phyloP scores from a whole-genome alignment of 92 coral and sea anemone species.

The Isaurus tuberculatus region DNA sequence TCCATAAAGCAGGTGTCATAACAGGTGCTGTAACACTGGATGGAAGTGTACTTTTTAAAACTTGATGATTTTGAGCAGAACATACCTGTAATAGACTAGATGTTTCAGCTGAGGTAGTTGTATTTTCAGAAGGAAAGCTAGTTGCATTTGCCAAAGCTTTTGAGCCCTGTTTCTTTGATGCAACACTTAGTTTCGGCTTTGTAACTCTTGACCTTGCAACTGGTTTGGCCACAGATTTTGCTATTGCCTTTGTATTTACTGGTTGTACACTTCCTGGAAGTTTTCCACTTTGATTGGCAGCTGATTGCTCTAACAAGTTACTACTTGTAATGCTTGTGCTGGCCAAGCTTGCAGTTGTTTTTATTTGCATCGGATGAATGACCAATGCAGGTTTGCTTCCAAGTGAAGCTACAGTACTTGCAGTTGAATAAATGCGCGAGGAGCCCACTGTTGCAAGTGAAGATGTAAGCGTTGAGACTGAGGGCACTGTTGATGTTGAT shows the following conservation, averaged over 20 bases:
- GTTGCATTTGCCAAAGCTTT: slow-evolving; percentile 20
- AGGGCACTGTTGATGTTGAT: background rate
- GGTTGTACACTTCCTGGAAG: background rate
- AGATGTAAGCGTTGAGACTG: background rate
- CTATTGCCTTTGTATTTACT: slow-evolving; percentile 47
- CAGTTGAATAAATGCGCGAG: background rate
- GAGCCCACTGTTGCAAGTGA: background rate
- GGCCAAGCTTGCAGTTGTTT: background rate
- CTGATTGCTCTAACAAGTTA: background rate
- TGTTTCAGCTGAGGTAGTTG: background rate
- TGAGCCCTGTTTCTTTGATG: slow-evolving; percentile 69
- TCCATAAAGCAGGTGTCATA: slow-evolving; percentile 41
- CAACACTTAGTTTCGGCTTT: slow-evolving; percentile 35
- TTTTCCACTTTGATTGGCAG: slow-evolving; percentile 2
- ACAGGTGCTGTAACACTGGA: slow-evolving; percentile 40
- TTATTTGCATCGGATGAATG: background rate
- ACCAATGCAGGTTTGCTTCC: background rate
- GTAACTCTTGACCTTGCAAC: slow-evolving; percentile 36
- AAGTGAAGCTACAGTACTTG: slow-evolving; percentile 1
- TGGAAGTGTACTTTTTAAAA: slow-evolving; percentile 13
- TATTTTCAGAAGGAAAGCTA: slow-evolving; percentile 10
- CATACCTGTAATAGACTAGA: slow-evolving; percentile 11
- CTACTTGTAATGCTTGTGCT: background rate
- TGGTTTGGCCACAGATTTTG: slow-evolving; percentile 48
- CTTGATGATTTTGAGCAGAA: slow-evolving; percentile 11